Evolutionary conservation across 2,888 invertebrate genomes (phyloP).

Genomic region (Callyntrura guangdongensis): DNA sequence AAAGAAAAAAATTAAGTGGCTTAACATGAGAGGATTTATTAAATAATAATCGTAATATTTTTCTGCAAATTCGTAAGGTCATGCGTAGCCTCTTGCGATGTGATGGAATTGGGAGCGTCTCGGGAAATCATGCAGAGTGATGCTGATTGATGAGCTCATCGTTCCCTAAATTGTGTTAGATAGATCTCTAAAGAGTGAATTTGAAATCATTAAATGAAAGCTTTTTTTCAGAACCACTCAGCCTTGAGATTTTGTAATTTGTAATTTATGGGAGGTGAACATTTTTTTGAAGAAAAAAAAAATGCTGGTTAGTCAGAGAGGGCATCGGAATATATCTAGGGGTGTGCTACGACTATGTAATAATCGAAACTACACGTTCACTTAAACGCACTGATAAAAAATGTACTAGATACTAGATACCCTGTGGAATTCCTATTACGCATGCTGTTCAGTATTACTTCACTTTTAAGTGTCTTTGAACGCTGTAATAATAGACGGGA

Average conservation of each 20-base stretch:
- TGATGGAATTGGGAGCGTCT: slow-evolving; percentile 35
- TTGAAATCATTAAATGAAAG: not conserved
- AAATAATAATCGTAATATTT: slow-evolving; percentile 34
- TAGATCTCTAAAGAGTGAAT: slow-evolving; percentile 10
- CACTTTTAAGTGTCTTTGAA: not conserved
- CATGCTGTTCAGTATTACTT: not conserved
- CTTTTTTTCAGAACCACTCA: slow-evolving; percentile 61
- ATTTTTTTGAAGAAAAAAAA: too few relatives aligned
- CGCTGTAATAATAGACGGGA: too few relatives aligned
- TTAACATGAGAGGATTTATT: slow-evolving; percentile 57
- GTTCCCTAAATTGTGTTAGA: slow-evolving; percentile 27
- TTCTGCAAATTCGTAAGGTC: slow-evolving; percentile 16
- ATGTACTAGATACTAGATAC: not conserved
- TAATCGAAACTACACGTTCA: too few relatives aligned
- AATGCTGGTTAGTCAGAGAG: not conserved
- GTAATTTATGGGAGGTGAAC: slow-evolving; percentile 49
- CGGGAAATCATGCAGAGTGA: slow-evolving; percentile 14
- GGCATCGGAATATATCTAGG: too few relatives aligned
- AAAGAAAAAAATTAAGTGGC: not conserved
- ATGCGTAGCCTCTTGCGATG: slow-evolving; percentile 11
- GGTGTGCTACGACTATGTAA: not conserved
- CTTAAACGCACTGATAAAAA: too few relatives aligned
- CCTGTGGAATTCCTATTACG: not conserved
- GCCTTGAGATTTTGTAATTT: slow-evolving; percentile 58
- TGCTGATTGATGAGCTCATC: slow-evolving; percentile 31